A percentile compares a stretch with the other conserved stretches of the same genome.
Conservation (phyloP, 2,797 vertebrate genomes). For the Falco berigora region DNA sequence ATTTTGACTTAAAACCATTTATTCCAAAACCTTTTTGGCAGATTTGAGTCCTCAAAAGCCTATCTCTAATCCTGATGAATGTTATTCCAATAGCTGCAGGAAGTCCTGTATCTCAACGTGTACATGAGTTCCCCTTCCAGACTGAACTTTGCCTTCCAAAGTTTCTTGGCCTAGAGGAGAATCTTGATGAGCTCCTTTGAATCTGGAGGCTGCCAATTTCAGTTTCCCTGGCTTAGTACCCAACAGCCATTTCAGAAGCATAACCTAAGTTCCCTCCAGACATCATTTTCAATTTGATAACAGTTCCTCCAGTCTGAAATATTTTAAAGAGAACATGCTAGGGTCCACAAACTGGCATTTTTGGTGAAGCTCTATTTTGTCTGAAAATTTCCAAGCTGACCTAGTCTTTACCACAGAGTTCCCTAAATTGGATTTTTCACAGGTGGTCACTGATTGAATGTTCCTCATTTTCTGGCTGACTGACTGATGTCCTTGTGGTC, state of each 20-base stretch:
- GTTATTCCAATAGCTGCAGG: background rate
- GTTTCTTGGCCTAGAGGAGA: background rate
- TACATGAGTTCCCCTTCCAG: rapidly evolving
- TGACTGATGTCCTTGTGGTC: background rate
- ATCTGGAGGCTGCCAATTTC: background rate
- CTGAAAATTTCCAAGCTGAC: slow-evolving; percentile 14
- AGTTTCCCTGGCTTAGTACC: background rate
- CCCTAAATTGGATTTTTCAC: slow-evolving; percentile 18
- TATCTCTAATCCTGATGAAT: background rate
- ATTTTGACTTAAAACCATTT: background rate
- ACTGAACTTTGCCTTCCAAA: background rate
- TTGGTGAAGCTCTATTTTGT: background rate
- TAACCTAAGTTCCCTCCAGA: background rate
- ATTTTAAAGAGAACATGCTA: background rate
- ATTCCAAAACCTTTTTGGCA: background rate
- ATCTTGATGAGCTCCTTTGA: background rate
- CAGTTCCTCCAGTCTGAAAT: background rate
- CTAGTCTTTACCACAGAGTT: background rate
- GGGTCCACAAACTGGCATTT: background rate
- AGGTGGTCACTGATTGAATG: background rate
- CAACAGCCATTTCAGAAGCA: background rate
- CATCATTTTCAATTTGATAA: background rate
- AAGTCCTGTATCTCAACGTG: background rate
- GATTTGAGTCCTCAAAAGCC: background rate
- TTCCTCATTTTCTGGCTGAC: slow-evolving; percentile 44